phyloP scores from a whole-genome alignment of 2,113 vertebrate species.

The Serilophus lunatus region DNA sequence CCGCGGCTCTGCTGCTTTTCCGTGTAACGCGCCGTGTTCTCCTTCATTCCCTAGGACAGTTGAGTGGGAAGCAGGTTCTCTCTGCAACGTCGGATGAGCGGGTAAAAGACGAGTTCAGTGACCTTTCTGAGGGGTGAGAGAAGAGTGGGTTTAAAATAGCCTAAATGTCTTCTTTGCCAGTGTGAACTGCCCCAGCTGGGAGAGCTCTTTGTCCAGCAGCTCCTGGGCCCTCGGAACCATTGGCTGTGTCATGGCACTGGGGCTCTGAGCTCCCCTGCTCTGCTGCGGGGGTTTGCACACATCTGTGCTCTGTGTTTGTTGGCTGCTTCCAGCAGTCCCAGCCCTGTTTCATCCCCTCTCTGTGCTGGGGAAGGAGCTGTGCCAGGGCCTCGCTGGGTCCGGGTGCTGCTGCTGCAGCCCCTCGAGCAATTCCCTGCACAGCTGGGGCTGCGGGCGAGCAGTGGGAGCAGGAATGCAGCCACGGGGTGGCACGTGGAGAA shows the following conservation, averaged over 20 bases:
- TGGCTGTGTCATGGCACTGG: fast-evolving
- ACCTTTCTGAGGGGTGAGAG: constrained; percentile 92
- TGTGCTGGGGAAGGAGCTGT: fast-evolving
- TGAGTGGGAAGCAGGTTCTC: constrained; percentile 68
- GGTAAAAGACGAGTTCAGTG: constrained; percentile 85
- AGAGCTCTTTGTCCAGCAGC: background rate
- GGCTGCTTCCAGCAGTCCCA: background rate
- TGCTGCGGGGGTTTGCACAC: background rate
- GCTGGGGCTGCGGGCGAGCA: background rate
- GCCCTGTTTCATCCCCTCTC: background rate
- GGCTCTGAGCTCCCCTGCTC: background rate
- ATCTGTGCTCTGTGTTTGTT: background rate
- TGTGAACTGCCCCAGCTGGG: background rate
- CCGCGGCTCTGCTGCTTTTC: background rate
- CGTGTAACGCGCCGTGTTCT: constrained; percentile 45
- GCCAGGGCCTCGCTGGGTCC: fast-evolving
- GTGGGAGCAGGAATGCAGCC: background rate
- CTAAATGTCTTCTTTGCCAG: constrained; percentile 67
- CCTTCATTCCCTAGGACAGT: constrained; percentile 69
- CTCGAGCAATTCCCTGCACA: fast-evolving
- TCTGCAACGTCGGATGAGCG: constrained; percentile 75
- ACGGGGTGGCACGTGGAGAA: background rate
- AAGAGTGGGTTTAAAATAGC: constrained; percentile 76
- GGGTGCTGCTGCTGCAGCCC: background rate
- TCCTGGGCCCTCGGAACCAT: fast-evolving